These are phyloP conservation scores for Hylomyscus alleni DNA, from an alignment of 2,797 vertebrate genomes.

Conservation along the genomic window DNA sequence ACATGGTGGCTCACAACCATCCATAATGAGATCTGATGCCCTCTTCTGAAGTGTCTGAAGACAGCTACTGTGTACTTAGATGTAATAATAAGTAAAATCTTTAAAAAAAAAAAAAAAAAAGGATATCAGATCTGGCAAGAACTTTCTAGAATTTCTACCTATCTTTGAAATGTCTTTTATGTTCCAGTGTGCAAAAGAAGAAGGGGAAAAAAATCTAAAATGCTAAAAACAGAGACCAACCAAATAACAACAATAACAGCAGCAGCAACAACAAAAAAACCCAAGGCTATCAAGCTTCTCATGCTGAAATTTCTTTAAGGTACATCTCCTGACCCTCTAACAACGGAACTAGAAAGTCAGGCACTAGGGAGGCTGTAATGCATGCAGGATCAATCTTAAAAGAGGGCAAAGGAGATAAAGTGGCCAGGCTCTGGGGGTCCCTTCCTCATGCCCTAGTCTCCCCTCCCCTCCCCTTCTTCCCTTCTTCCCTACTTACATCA, in stretches of 20 bases:
- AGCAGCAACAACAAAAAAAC: not conserved
- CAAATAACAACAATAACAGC: not conserved
- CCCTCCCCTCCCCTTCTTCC: too few species aligned
- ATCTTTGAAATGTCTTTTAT: not conserved
- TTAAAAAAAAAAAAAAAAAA: too few species aligned
- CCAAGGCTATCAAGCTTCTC: not conserved
- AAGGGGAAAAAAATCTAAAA: not conserved
- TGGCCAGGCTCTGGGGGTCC: not conserved
- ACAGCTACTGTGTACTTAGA: too few species aligned
- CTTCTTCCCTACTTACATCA: not conserved
- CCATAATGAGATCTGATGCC: too few species aligned
- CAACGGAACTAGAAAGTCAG: not conserved
- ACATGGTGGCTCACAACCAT: too few species aligned
- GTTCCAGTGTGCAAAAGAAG: not conserved
- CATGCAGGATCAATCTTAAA: not conserved
- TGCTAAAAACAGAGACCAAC: not conserved
- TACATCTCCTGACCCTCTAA: not conserved
- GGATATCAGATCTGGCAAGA: not conserved
- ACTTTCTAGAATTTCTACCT: slow-evolving; percentile 19
- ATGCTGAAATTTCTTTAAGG: not conserved
- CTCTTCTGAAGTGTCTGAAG: too few species aligned
- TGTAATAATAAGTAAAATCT: too few species aligned
- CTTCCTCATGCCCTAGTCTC: not conserved
- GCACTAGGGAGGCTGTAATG: rapidly evolving
- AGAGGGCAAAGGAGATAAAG: not conserved